Conservation (phyloP, 2,888 invertebrate species). For the Drosophila engyochracea region DNA sequence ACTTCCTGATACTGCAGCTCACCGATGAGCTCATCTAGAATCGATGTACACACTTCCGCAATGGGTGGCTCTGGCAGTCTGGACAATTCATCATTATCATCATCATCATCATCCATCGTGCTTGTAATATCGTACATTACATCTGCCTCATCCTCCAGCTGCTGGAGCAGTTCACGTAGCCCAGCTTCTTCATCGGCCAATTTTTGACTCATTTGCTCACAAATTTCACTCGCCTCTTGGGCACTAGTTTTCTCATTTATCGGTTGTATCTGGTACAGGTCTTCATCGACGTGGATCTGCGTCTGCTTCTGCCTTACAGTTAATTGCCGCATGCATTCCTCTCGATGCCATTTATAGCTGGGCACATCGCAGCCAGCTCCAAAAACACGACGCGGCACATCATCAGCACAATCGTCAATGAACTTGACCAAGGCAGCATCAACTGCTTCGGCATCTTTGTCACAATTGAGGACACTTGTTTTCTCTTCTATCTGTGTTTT, state of each 20-base stretch:
- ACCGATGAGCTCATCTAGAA: slow-evolving; percentile 63
- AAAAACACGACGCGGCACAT: slow-evolving; percentile 65
- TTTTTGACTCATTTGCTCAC: slow-evolving; percentile 28
- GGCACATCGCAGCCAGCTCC: slow-evolving; percentile 52
- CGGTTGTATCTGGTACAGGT: slow-evolving; percentile 1
- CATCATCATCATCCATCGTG: slow-evolving; percentile 31
- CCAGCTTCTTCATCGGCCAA: slow-evolving; percentile 67
- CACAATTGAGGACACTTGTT: no score
- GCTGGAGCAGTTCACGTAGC: slow-evolving; percentile 62
- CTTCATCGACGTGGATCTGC: slow-evolving; percentile 4
- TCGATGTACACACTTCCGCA: slow-evolving; percentile 38
- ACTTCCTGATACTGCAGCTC: slow-evolving; percentile 40
- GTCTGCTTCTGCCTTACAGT: neutral
- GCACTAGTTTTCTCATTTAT: slow-evolving; percentile 22
- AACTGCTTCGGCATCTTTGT: neutral
- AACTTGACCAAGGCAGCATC: slow-evolving; percentile 58
- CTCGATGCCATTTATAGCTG: slow-evolving; percentile 47
- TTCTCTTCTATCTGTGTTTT: neutral
- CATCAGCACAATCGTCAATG: slow-evolving; percentile 48
- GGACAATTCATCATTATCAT: slow-evolving; percentile 27
- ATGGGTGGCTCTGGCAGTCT: slow-evolving; percentile 28
- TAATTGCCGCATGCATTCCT: slow-evolving; percentile 60
- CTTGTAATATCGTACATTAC: slow-evolving; percentile 41
- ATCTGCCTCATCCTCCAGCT: slow-evolving; percentile 72
- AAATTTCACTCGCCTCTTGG: slow-evolving; percentile 46